Evolutionary conservation across 2,797 vertebrate species (phyloP), one percentile per base, ranked within the genome.

Genomic region (Rhinella marina): DNA sequence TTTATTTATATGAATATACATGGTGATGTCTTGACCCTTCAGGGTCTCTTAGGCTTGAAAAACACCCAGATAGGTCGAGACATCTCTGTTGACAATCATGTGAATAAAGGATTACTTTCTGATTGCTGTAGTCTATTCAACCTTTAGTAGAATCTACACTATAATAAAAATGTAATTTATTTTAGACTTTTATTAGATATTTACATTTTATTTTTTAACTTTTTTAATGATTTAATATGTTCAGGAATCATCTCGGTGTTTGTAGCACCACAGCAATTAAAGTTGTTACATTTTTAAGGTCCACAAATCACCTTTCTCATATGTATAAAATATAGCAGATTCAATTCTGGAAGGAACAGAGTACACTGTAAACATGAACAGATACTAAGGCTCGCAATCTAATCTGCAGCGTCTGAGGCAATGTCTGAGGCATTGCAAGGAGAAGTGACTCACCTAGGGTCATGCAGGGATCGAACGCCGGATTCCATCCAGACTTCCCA

Each of bases 391-490:
- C 84, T 85, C 32, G 16, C 73, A 77, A 66, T 85, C 84, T 77
- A 85, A 78, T 78, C 73, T 85, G 72, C 27, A 61, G 84, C 27
- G 59, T 85, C 73, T 85, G 73, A 77, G 84, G 59, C 84, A 85
- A 85, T 64, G 84, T 85, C 84, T 77, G 10, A 77, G 84, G 59
- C 84, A 85, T 54, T 64, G 32, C 72, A 77, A 85, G 73, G 78
- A 77, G 84, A 85, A 85, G 73, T 85, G 84, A 85, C 84, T 85
- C 84, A 85, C 84, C 84, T 85, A 85, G 76, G 84, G 84, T 85
- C 84, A 85, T 32, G 48, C 84, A 78, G 78, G 72, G 73, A 85
- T 85, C 59, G 73, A 77, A 85, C 57, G 23, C 73, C 61, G 41
- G 84, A 85, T 85, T 85, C 59, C 73, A 64, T 77, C 73, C 59